A percentile compares a stretch with the other conserved stretches of the same genome.
These are phyloP conservation scores for Aptenodytes patagonicus DNA, from an alignment of 2,113 vertebrate species.

Conservation along the genomic window DNA sequence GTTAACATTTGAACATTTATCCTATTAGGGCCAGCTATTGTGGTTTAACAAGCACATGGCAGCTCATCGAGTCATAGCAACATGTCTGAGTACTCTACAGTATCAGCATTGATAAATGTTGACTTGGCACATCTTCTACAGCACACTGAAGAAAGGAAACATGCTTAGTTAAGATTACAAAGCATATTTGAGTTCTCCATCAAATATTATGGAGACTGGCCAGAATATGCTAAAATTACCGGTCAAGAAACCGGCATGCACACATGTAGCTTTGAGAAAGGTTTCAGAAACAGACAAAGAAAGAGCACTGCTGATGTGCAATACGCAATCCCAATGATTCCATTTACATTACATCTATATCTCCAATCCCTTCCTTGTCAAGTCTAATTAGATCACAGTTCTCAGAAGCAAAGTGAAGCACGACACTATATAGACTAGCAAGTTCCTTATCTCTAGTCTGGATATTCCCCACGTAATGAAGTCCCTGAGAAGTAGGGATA, in stretches of 20 bases:
- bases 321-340: not conserved
- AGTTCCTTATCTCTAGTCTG: not conserved
- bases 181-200: not conserved
- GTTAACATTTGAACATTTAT: not conserved
- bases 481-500: not conserved
- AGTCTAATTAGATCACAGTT: not conserved
- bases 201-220: not conserved
- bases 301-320: not conserved
- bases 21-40: not conserved
- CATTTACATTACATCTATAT: not conserved
- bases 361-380: not conserved
- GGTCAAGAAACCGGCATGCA: not conserved
- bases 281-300: not conserved
- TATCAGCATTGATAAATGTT: not conserved
- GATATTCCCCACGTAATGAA: not conserved
- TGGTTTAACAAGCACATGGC: not conserved
- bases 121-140: not conserved
- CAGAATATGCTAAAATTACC: not conserved
- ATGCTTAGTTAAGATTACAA: not conserved
- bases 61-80: not conserved
- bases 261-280: not conserved
- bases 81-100: rapidly evolving
- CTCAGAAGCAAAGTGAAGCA: not conserved
- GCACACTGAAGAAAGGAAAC: not conserved
- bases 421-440: not conserved